Percentiles rank a stretch among this genome's conserved stretches.
Evolutionary conservation across 2,113 vertebrate genomes (phyloP).

Genomic region (Ascaphus truei): DNA sequence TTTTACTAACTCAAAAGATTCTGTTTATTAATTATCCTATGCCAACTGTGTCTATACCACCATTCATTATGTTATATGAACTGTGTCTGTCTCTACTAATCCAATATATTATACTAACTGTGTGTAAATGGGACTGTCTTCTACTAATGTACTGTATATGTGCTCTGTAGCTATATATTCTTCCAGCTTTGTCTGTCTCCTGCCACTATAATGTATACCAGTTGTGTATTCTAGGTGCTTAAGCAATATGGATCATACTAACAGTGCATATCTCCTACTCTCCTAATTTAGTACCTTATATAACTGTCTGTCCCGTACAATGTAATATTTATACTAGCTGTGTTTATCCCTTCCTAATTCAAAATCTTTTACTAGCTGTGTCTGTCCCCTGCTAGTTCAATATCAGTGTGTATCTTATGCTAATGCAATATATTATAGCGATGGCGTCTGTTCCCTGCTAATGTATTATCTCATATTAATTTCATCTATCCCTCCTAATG

Average conservation of each 20-base stretch:
- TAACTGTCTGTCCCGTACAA: no score
- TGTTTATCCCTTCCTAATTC: conserved; percentile 16
- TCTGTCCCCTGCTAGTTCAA: not conserved
- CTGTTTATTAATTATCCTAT: no score
- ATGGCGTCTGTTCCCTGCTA: conserved; percentile 4
- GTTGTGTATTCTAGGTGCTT: no score
- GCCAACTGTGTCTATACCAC: no score
- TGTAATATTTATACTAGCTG: not conserved
- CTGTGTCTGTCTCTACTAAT: no score
- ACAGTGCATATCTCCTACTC: not conserved
- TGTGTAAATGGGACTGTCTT: not conserved
- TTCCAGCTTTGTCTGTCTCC: not conserved
- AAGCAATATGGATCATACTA: not conserved
- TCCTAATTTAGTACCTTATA: not conserved
- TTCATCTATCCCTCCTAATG: not conserved
- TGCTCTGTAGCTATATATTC: not conserved
- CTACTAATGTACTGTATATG: not conserved
- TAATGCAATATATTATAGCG: conserved; percentile 8
- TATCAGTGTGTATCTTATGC: conserved; percentile 19
- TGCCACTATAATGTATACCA: no score
- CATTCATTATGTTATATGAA: no score
- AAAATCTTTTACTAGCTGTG: not conserved
- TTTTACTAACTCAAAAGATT: no score
- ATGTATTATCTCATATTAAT: conserved; percentile 14
- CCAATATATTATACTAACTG: not conserved